Base-by-base conservation (phyloP, 2,113 vertebrate genomes). In the Tragelaphus buxtoni region DNA sequence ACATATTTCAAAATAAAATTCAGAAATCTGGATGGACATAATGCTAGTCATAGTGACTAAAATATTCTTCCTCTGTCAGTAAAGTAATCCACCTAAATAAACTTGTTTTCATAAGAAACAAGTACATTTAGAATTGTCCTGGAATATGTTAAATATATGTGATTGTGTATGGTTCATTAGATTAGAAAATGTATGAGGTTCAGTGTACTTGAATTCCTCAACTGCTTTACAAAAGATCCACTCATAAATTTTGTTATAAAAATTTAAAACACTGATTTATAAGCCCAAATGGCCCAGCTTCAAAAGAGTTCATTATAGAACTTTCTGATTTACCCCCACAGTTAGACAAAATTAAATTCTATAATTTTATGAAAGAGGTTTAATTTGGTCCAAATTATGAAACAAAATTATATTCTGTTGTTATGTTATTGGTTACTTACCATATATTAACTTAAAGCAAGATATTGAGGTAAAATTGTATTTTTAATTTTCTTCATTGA, bases 1-100 rank as follows among this genome's bases (percentile, higher is more conserved):
- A 79, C 14, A 51, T 63, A 90, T 82, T 94, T 95, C 55, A 96
- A 82, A 96, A 84, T 92, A 80, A 88, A 96, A 91, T 30, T 85
- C 60, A 95, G 93, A 95, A 91, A 76, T 72, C 20, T 0, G 4
- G 20, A 35, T 89, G 60, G 76, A 79, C 24, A 56, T 30, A 91
- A 87, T 63, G 17, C 13, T 93, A 86, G 58, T 35, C 3, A 6
- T 83, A 84, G 85, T 22, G 16, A 47, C 12, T 92, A 86, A 47
- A 26, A 42, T 28, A 51, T 49, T 95, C 20, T 82, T 96, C 35
- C 9, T 32, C 3, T 47, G 13, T 96, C 79, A 85, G 16, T 30
- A 69, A 69, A 90, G 60, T 56, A 79, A 83, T 90, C 4, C 51
- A 74, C 24, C 69, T 92, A 92, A 76, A 87, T 51, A 47, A 55